A percentile compares a stretch with the other conserved stretches of the same genome.
Conservation (phyloP, 1,140 invertebrate genomes). For the Saccostrea cuccullata region DNA sequence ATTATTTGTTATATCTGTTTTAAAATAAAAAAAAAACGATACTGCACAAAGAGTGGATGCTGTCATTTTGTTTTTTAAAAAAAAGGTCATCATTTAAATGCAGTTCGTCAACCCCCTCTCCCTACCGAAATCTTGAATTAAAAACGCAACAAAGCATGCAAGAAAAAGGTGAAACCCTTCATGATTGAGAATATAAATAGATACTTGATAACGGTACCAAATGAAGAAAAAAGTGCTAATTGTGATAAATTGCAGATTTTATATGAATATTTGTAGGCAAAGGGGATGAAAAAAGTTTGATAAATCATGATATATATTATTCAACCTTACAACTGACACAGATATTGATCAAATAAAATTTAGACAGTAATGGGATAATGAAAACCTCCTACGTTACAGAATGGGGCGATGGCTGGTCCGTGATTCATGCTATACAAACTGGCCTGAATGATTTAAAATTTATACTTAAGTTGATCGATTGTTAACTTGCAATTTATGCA, state of each 20-base stretch:
- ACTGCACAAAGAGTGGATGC: too few relatives aligned
- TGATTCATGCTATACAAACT: background rate
- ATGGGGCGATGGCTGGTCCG: background rate
- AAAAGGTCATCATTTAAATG: too few relatives aligned
- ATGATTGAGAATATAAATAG: too few relatives aligned
- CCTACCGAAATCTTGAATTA: too few relatives aligned
- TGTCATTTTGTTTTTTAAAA: too few relatives aligned
- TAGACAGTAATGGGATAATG: background rate
- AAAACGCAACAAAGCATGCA: too few relatives aligned
- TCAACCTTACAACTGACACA: background rate
- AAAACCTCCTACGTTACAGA: background rate
- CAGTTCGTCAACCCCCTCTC: too few relatives aligned
- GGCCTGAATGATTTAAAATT: background rate
- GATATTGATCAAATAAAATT: background rate
- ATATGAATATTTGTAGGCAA: background rate
- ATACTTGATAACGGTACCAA: too few relatives aligned
- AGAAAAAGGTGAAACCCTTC: too few relatives aligned
- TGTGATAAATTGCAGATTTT: background rate
- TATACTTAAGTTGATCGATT: background rate
- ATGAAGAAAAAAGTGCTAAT: background rate
- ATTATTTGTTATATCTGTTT: too few relatives aligned
- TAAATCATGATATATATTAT: constrained; percentile 1
- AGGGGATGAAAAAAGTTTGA: background rate
- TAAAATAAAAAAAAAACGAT: too few relatives aligned
- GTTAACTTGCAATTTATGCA: background rate